phyloP scores from a whole-genome alignment of 2,113 vertebrate genomes.

The Mirza zaza region DNA sequence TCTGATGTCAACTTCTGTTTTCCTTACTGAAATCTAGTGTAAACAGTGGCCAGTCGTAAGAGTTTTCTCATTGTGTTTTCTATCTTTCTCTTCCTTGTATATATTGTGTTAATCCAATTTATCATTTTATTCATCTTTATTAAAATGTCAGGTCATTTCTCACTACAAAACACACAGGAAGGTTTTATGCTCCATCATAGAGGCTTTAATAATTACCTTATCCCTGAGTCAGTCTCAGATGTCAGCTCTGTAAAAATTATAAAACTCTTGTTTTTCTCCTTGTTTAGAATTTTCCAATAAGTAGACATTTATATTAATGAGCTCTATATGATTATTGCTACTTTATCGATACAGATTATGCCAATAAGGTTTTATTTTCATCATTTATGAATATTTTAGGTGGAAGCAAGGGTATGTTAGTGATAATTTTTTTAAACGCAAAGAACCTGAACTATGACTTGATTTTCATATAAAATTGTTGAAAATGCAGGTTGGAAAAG shows the following conservation, averaged over 20 bases:
- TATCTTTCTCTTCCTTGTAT: neutral
- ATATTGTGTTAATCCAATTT: neutral
- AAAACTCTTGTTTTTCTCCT: neutral
- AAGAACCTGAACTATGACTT: conserved; percentile 40
- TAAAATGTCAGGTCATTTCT: neutral
- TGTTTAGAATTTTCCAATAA: neutral
- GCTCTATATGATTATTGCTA: neutral
- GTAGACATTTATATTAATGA: neutral
- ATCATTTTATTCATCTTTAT: neutral
- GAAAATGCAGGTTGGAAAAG: conserved; percentile 61
- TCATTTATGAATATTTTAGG: neutral
- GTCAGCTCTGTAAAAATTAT: neutral
- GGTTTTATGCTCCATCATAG: neutral
- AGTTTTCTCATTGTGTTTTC: neutral
- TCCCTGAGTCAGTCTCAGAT: neutral
- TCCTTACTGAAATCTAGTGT: neutral
- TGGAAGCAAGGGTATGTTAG: neutral
- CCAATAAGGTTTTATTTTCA: neutral
- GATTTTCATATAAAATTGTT: conserved; percentile 41
- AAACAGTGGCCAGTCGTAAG: neutral
- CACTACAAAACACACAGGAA: neutral
- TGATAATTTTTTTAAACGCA: neutral
- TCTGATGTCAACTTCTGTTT: neutral
- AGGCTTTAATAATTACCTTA: neutral
- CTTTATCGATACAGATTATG: neutral